Evolutionary conservation across 2,113 vertebrate genomes (phyloP).

Genomic region (Percopsis transmontana): DNA sequence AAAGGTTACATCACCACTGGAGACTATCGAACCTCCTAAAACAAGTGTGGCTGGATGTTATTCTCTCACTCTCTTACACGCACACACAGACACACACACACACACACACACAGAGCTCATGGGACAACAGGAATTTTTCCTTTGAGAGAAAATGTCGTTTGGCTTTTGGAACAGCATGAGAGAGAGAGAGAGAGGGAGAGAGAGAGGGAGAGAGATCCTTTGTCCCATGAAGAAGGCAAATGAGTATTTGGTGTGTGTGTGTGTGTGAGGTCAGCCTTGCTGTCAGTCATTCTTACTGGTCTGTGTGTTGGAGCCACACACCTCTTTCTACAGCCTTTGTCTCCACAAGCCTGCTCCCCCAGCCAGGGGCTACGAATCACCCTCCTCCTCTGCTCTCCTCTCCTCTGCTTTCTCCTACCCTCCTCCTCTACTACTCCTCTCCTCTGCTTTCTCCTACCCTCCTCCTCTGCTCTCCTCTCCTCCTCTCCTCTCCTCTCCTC

Average conservation of each 20-base stretch:
- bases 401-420: background rate
- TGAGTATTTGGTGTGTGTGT: background rate
- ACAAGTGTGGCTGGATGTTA: too few relatives aligned
- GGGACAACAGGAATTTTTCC: conserved; percentile 1
- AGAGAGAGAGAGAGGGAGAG: conserved; percentile 32
- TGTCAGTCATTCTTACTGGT: conserved; percentile 81
- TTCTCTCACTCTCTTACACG: background rate
- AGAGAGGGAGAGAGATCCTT: conserved; percentile 50
- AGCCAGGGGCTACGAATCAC: background rate
- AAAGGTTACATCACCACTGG: background rate
- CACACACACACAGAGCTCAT: background rate
- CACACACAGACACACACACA: conserved; percentile 4
- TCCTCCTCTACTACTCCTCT: background rate
- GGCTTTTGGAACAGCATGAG: conserved; percentile 70
- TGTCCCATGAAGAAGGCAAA: conserved; percentile 40
- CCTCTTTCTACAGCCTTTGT: conserved; percentile 76
- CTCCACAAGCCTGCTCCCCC: conserved; percentile 50
- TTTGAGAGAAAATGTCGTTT: conserved; percentile 51
- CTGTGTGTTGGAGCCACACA: conserved; percentile 73
- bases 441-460: background rate
- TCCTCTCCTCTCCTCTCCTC: conserved; percentile 3
- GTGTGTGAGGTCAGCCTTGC: conserved; percentile 68
- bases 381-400: conserved; percentile 6
- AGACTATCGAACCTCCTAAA: too few relatives aligned
- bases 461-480: conserved; percentile 19